Evolutionary conservation across 2,113 vertebrate species (phyloP), one percentile per base, ranked within the genome.

Genomic region (Gasterosteus nipponicus): DNA sequence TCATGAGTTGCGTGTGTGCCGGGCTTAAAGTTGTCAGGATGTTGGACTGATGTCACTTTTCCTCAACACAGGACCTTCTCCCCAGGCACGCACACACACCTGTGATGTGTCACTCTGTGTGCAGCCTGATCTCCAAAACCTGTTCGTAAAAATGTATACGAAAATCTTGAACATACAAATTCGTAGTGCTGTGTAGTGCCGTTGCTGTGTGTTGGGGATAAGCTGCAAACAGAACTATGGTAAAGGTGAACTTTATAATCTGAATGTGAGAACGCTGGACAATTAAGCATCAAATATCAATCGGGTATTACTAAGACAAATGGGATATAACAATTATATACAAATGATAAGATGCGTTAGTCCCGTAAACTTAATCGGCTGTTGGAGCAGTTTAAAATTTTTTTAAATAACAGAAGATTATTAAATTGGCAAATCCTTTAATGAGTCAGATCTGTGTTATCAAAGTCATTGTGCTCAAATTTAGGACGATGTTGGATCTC

Each of bases 41-140:
- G 69, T 72, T 71, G 81, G 69, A 60, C 44, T 54, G 81, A 68
- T 83, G 87, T 84, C 73, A 51, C 75, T 66, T 72, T 61, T 66
- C 31, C 31, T 64, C 39, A 29, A 19, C 35, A 14, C 62, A 41
- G 73, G 49, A 69, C 44, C 11, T 64, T 74, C 12, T 78, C 54
- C 59, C 62, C 47, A 6, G 68, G 62, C 38, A 44, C 39, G 15
- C 14, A n/a, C 26, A 4, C 1, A 4, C 0, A 3, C 0, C 6
- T 35, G 29, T n/a, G 10, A 65, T 15, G 41, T 10, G 39, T 18
- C 33, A 72, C 29, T 42, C 49, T 31, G 47, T 58, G 22, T 26
- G 22, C 22, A 26, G 22, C 22, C 22, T 26, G 22, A 26, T 26
- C 22, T 26, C 22, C 22, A 26, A 26, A 26, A 26, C 22, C 22